Percentiles rank a stretch among this genome's conserved stretches.
Evolutionary conservation across 2,888 invertebrate genomes (phyloP).

Genomic region (Protonemura montana): DNA sequence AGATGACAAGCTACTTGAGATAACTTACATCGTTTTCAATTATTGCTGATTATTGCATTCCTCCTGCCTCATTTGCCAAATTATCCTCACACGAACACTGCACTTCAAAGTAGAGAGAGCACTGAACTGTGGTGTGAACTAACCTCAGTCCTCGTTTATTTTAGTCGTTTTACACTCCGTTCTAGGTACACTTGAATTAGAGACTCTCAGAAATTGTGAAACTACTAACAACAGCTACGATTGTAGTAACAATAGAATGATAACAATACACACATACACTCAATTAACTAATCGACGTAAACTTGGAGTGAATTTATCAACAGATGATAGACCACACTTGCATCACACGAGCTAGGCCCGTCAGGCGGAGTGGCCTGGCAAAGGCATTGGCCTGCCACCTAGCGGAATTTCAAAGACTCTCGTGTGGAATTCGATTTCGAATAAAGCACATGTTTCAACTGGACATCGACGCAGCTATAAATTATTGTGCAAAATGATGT

Average conservation of each 20-base stretch:
- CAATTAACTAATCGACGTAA: conserved; percentile 7
- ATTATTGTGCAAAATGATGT: no score
- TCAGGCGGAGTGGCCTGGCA: neutral
- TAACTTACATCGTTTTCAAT: neutral
- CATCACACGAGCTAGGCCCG: neutral
- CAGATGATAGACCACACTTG: conserved; percentile 4
- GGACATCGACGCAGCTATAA: no score
- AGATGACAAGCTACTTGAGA: neutral
- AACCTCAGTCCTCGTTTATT: neutral
- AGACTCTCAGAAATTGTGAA: neutral
- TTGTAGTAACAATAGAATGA: neutral
- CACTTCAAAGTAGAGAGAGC: neutral
- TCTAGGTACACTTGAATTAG: neutral
- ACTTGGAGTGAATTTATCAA: neutral
- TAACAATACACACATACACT: neutral
- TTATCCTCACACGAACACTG: neutral
- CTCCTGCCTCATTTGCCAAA: neutral
- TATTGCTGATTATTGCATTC: neutral
- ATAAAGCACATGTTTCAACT: no score
- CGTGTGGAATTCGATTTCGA: no score
- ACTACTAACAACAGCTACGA: neutral
- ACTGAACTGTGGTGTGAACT: neutral
- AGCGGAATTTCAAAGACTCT: neutral
- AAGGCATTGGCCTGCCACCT: neutral
- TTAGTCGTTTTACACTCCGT: neutral